phyloP scores from a whole-genome alignment of 2,888 invertebrate species.

The Stenchaetothrips biformis region DNA sequence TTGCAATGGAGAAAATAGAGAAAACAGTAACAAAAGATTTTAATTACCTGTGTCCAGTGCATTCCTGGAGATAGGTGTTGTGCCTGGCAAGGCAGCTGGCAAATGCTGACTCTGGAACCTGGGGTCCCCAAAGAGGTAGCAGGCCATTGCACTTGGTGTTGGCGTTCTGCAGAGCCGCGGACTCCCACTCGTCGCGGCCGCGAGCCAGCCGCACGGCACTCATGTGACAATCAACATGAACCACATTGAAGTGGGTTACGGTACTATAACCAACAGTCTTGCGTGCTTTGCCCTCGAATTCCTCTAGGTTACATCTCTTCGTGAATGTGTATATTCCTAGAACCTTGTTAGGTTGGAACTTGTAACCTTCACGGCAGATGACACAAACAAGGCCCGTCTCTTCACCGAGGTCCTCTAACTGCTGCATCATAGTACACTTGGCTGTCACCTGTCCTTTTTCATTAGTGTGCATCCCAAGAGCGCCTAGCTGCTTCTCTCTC shows the following conservation, averaged over 20 bases:
- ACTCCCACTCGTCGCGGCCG: conserved; percentile 93
- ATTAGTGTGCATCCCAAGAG: conserved; percentile 91
- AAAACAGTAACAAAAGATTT: neutral
- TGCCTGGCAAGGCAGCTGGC: conserved; percentile 90
- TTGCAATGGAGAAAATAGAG: neutral
- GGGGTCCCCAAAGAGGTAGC: conserved; percentile 93
- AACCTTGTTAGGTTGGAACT: conserved; percentile 89
- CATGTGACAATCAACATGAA: conserved; percentile 97
- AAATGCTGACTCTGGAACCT: conserved; percentile 86
- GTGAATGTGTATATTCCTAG: conserved; percentile 96
- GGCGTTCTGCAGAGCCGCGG: conserved; percentile 94
- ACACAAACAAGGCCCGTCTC: conserved; percentile 95
- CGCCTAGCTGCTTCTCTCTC: conserved; percentile 90
- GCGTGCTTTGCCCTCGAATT: conserved; percentile 81
- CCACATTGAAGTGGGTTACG: conserved; percentile 96
- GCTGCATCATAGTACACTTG: conserved; percentile 81
- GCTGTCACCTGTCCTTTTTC: conserved; percentile 94
- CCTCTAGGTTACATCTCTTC: conserved; percentile 89
- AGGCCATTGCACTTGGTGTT: conserved; percentile 97
- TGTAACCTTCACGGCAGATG: conserved; percentile 96
- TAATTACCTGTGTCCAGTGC: conserved; percentile 43
- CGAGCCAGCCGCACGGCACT: conserved; percentile 76
- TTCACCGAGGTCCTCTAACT: conserved; percentile 92
- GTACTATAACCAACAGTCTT: conserved; percentile 88
- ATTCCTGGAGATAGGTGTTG: conserved; percentile 71